Percentiles rank a stretch among this genome's conserved stretches.
Conservation (phyloP, 2,113 vertebrate species). For the Gracilinanus agilis region DNA sequence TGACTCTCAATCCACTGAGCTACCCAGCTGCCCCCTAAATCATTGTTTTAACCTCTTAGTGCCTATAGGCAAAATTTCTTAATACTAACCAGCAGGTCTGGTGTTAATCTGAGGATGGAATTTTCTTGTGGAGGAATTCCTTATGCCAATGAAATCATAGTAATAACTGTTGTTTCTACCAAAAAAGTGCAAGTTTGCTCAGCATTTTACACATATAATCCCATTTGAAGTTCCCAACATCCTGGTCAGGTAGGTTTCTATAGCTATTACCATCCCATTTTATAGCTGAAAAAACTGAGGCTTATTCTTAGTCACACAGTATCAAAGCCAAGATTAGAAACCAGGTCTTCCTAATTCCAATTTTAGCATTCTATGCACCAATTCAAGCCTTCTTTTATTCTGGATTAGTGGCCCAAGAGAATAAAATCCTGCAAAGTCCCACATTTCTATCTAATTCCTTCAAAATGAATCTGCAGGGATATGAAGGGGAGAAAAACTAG, state of each 20-base stretch:
- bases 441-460: too few species aligned
- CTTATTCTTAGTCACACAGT: not conserved
- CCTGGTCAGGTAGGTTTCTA: not conserved
- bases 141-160: not conserved
- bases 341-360: not conserved
- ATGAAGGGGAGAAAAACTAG: not conserved
- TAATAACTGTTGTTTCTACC: not conserved
- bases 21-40: too few species aligned
- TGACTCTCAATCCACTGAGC: too few species aligned
- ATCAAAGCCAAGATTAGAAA: not conserved
- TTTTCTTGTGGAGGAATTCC: not conserved
- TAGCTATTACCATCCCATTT: not conserved
- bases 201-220: not conserved
- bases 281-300: not conserved
- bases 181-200: not conserved
- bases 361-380: not conserved
- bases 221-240: not conserved
- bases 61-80: too few species aligned
- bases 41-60: too few species aligned
- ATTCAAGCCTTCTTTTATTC: not conserved
- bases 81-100: not conserved
- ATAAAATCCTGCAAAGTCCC: too few species aligned
- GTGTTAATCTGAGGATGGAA: not conserved
- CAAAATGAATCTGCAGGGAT: not conserved
- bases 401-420: not conserved